Conservation (phyloP, 2,113 vertebrate species). For the Lonchura striata region DNA sequence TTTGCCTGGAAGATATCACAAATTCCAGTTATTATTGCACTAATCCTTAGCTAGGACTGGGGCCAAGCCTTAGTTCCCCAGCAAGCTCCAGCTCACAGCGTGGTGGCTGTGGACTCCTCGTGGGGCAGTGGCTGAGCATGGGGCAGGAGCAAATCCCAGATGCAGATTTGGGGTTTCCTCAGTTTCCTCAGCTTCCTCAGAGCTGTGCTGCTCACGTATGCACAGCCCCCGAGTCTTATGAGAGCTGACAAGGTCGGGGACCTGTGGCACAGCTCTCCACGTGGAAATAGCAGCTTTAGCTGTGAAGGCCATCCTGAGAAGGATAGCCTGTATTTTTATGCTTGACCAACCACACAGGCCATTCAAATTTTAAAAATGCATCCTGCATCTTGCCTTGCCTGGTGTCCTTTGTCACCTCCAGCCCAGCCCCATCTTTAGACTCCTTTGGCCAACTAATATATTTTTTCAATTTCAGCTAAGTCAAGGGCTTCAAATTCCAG, state of each 20-base stretch:
- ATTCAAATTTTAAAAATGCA: neutral
- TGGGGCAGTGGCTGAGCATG: rapidly evolving
- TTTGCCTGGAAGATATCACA: neutral
- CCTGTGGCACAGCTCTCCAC: neutral
- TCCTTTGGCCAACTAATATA: neutral
- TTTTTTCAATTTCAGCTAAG: neutral
- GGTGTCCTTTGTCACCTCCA: conserved; percentile 9
- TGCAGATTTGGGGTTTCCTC: neutral
- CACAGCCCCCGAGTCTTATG: neutral
- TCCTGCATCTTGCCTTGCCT: neutral
- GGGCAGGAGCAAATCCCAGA: neutral
- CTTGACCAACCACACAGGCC: neutral
- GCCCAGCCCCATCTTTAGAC: neutral
- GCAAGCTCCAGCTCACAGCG: neutral
- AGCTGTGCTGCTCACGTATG: neutral
- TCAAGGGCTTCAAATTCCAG: neutral
- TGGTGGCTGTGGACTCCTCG: neutral
- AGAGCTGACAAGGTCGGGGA: conserved; percentile 28
- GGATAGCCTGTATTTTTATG: neutral
- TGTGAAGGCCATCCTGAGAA: neutral
- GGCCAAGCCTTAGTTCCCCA: neutral
- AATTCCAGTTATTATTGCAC: neutral
- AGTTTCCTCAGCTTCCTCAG: neutral
- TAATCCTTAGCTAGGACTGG: neutral
- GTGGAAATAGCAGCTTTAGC: conserved; percentile 6